A percentile compares a stretch with the other conserved stretches of the same genome.
Evolutionary conservation across 2,797 vertebrate genomes (phyloP).

Genomic region (Siniperca undulata): DNA sequence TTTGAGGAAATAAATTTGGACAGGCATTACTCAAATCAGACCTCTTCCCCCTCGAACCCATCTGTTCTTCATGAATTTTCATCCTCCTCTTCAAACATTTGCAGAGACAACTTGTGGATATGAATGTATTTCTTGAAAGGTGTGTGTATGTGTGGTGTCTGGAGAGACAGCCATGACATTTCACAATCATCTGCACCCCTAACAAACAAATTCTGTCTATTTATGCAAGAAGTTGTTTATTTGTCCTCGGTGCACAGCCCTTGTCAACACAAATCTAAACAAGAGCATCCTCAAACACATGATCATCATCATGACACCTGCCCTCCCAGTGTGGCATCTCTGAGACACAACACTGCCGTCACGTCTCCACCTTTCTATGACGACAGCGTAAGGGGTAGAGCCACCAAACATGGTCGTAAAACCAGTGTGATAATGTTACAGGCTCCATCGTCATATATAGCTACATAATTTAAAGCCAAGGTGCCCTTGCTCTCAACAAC

Average conservation of each 20-base stretch:
- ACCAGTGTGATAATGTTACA: constrained; percentile 39
- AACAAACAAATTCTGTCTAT: constrained; percentile 20
- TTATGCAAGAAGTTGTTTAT: constrained; percentile 35
- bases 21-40: constrained; percentile 69
- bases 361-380: constrained; percentile 25
- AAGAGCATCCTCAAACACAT: constrained; percentile 13
- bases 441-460: constrained; percentile 35
- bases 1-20: constrained; percentile 65
- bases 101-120: constrained; percentile 58
- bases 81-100: constrained; percentile 76
- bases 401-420: constrained; percentile 54
- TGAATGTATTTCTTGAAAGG: constrained; percentile 47
- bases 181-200: constrained; percentile 22
- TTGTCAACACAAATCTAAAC: constrained; percentile 24
- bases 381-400: constrained; percentile 14
- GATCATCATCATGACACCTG: constrained; percentile 14
- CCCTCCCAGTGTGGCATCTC: neutral
- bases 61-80: constrained; percentile 80
- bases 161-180: constrained; percentile 34
- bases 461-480: constrained; percentile 67
- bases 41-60: constrained; percentile 53
- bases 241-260: neutral
- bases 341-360: neutral
- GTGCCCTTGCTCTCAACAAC: constrained; percentile 74
- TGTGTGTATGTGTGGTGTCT: constrained; percentile 19